phyloP scores from a whole-genome alignment of 2,113 vertebrate species.

The Atlantisia rogersi region DNA sequence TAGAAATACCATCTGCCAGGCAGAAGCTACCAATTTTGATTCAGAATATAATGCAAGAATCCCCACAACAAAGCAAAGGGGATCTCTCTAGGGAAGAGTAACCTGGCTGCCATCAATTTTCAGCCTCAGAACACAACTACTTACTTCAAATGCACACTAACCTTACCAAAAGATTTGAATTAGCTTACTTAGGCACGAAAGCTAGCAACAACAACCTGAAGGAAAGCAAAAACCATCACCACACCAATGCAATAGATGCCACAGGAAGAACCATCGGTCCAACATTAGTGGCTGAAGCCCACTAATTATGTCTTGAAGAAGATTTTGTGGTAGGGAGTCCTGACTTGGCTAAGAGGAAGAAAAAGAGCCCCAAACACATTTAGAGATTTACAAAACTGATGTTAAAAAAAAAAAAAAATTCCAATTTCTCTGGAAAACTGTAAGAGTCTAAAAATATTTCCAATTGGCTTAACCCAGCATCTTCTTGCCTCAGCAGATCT shows the following conservation, averaged over 20 bases:
- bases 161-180: background rate
- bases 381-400: background rate
- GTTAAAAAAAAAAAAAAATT: background rate
- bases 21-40: background rate
- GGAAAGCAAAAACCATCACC: background rate
- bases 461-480: slow-evolving; percentile 1
- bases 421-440: background rate
- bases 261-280: background rate
- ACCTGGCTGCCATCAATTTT: background rate
- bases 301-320: background rate
- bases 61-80: background rate
- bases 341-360: background rate
- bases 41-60: background rate
- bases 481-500: slow-evolving; percentile 33
- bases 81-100: background rate
- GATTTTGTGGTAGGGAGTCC: background rate
- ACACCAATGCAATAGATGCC: rapidly evolving
- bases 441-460: slow-evolving; percentile 3
- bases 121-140: background rate
- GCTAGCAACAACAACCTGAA: background rate
- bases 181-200: background rate
- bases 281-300: background rate
- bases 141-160: background rate
- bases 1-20: background rate
- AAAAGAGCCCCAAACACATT: background rate